Evolutionary conservation across 2,888 invertebrate species (phyloP), one percentile per base, ranked within the genome.

Genomic region (Caenorhabditis doughertyi): DNA sequence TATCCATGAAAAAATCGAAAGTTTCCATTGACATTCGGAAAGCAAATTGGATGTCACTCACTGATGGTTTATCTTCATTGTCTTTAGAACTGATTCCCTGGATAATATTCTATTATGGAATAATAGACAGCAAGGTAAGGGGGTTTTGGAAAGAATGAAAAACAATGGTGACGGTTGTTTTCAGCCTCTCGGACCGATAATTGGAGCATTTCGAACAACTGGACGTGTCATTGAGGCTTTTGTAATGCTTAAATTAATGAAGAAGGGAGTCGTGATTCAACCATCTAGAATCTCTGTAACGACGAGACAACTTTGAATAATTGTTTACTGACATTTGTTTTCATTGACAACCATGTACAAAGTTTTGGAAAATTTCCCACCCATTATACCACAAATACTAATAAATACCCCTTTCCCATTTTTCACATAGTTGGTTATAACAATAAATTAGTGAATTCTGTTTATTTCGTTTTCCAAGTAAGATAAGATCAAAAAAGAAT

Each of bases 211-310:
- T 0, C 67, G 76, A 3, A 42, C 65, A 4, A 67, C 58, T 5
- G 76, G 76, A 39, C 49, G 76, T 29, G 76, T 67, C 3, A 2
- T 76, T 7, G 76, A 76, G 39, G 35, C 76, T 2, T 42, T 27
- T 27, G 67, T 76, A 11, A 76, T 76, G 58, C 35, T 76, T 44
- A 60, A 29, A 13, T n/a, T 76, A 32, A 76, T 76, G 76, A 76
- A 44, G 35, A 67, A 65, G 23, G 58, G 51, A n/a, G 42, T 58
- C n/a, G 60, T 56, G 18, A 13, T 60, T 0, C 42, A 60, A 16
- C 42, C 60, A 13, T 21, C 35, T 1, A 58, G 58, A 13, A 16
- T 39, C 5, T 58, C 58, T 11, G 39, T 39, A 2, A 39, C 13
- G 11, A 23, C 58, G 11, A 58, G 56, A 16, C 39, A 39, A n/a